Conservation (phyloP, 2,888 invertebrate species). For the Chloromyia formosa region DNA sequence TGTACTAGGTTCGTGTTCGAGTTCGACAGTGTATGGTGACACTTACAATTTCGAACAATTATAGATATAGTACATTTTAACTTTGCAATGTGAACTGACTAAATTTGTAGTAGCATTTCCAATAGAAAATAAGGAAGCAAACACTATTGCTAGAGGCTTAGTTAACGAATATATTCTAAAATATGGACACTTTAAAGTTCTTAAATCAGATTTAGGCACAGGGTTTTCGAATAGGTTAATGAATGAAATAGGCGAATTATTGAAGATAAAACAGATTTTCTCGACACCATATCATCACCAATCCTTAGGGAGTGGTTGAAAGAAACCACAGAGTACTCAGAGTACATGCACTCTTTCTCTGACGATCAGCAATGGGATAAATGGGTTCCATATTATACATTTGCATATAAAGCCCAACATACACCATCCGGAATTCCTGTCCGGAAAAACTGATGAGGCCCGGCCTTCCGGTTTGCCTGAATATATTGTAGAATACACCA, state of each 20-base stretch:
- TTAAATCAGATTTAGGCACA: slow-evolving; percentile 33
- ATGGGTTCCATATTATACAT: too few relatives aligned
- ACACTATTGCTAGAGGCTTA: slow-evolving; percentile 29
- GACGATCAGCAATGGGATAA: too few relatives aligned
- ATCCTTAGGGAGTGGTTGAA: slow-evolving; percentile 32
- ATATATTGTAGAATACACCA: too few relatives aligned
- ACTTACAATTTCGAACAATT: slow-evolving; percentile 37
- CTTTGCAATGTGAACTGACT: slow-evolving; percentile 44
- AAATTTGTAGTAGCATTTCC: slow-evolving; percentile 46
- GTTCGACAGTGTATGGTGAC: too few relatives aligned
- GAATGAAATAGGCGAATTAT: slow-evolving; percentile 21
- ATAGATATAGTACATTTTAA: slow-evolving; percentile 46
- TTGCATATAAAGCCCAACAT: too few relatives aligned
- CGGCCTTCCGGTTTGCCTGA: too few relatives aligned
- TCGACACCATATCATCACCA: slow-evolving; percentile 40
- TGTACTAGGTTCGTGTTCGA: too few relatives aligned
- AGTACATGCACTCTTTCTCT: slow-evolving; percentile 6
- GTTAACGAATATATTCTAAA: neutral
- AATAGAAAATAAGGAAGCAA: neutral
- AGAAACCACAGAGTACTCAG: slow-evolving; percentile 27
- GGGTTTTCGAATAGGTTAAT: slow-evolving; percentile 25
- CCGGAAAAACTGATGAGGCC: too few relatives aligned
- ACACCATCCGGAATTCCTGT: too few relatives aligned
- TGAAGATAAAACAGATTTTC: slow-evolving; percentile 30
- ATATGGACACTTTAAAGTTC: slow-evolving; percentile 2